Evolutionary conservation across 2,888 invertebrate species (phyloP).

Genomic region (Philopedon plagiatum): DNA sequence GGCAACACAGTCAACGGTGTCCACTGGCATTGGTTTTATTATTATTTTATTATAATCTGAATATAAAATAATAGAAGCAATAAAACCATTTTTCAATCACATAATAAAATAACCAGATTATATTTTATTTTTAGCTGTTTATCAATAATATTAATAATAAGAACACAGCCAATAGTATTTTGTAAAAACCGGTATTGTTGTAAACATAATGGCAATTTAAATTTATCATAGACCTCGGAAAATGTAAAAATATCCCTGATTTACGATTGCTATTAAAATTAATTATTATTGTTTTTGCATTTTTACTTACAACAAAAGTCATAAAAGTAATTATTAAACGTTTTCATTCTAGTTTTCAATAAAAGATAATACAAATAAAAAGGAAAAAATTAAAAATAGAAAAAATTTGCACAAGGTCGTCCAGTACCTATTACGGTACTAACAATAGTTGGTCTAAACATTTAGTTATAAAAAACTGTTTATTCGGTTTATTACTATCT

Average conservation of each 20-base stretch:
- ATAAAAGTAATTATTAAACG: not conserved
- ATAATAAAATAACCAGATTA: no score
- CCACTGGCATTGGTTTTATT: no score
- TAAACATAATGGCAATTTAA: not conserved
- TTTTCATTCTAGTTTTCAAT: conserved; percentile 18
- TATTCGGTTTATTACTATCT: no score
- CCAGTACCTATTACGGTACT: conserved; percentile 1
- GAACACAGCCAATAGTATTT: no score
- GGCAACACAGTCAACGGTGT: no score
- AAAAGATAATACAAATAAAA: not conserved
- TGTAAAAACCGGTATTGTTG: not conserved
- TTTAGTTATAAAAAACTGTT: not conserved
- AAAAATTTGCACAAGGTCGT: conserved; percentile 15
- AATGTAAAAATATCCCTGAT: conserved; percentile 3
- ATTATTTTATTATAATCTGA: no score
- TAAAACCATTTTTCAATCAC: no score
- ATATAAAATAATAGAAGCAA: no score
- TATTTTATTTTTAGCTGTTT: not conserved
- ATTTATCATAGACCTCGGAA: conserved; percentile 1
- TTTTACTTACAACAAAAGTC: conserved; percentile 3
- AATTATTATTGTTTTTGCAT: conserved; percentile 10
- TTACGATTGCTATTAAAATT: conserved; percentile 19
- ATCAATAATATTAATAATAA: not conserved
- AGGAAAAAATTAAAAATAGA: not conserved
- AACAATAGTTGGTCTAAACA: not conserved